These are phyloP conservation scores for Artemia franciscana DNA, from an alignment of 1,140 invertebrate species.

Conservation along the genomic window DNA sequence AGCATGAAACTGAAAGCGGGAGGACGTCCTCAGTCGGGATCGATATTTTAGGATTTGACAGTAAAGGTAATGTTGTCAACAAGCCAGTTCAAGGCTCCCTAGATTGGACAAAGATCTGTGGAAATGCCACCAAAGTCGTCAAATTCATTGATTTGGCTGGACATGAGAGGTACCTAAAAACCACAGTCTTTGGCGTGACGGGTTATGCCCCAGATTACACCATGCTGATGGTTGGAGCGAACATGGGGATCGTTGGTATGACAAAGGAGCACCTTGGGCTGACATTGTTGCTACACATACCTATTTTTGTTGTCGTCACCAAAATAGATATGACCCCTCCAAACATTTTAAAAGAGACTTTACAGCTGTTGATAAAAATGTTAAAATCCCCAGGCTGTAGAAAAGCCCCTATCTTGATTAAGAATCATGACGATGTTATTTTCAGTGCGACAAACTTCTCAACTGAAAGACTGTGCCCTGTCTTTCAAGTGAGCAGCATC, in stretches of 20 bases:
- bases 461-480: conserved; percentile 88
- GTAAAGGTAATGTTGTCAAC: conserved; percentile 78
- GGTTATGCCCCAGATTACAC: conserved; percentile 97
- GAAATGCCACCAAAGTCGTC: conserved; percentile 83
- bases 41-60: conserved; percentile 91
- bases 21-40: conserved; percentile 95
- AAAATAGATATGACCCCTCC: conserved; percentile 86
- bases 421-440: conserved; percentile 81
- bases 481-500: conserved; percentile 99
- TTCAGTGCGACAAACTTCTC: conserved; percentile 98
- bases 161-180: conserved; percentile 96
- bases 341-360: conserved; percentile 83
- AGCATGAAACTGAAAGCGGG: conserved; percentile 96
- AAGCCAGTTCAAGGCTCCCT: conserved; percentile 85
- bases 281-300: conserved; percentile 81
- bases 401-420: conserved; percentile 92
- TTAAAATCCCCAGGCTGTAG: conserved; percentile 90
- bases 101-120: conserved; percentile 97
- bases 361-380: conserved; percentile 73
- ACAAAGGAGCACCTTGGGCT: conserved; percentile 95
- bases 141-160: conserved; percentile 98
- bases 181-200: conserved; percentile 98
- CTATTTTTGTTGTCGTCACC: conserved; percentile 93
- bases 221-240: conserved; percentile 98
- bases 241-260: conserved; percentile 96